These are phyloP conservation scores for Tinamus guttatus DNA, from an alignment of 2,113 vertebrate genomes.

Conservation along the genomic window DNA sequence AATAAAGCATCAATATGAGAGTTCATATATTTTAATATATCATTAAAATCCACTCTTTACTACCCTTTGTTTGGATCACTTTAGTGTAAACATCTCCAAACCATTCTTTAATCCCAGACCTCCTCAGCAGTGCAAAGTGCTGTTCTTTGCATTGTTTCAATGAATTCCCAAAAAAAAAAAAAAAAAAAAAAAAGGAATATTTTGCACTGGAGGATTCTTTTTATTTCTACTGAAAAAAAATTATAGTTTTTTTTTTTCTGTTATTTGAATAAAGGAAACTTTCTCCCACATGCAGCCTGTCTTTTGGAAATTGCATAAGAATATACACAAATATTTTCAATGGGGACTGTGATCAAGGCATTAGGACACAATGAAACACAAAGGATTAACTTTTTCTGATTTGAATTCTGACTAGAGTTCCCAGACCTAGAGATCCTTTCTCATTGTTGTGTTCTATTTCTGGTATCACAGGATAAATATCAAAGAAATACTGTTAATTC, in stretches of 20 bases:
- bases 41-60: background rate
- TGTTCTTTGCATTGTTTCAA: background rate
- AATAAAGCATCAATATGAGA: background rate
- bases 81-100: background rate
- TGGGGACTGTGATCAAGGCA: background rate
- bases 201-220: background rate
- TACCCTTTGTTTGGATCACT: background rate
- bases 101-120: background rate
- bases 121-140: background rate
- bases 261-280: background rate
- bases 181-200: accelerated
- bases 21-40: background rate
- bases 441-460: background rate
- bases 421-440: background rate
- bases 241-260: background rate
- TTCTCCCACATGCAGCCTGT: background rate
- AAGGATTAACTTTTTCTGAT: background rate
- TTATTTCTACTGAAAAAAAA: background rate
- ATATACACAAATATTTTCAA: background rate
- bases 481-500: background rate
- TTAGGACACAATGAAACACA: background rate
- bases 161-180: background rate
- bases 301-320: background rate
- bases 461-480: background rate
- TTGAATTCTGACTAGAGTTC: background rate